Percentiles rank a stretch among this genome's conserved stretches.
These are phyloP conservation scores for Diadegma fenestrale DNA, from an alignment of 2,888 invertebrate species.

Conservation along the genomic window DNA sequence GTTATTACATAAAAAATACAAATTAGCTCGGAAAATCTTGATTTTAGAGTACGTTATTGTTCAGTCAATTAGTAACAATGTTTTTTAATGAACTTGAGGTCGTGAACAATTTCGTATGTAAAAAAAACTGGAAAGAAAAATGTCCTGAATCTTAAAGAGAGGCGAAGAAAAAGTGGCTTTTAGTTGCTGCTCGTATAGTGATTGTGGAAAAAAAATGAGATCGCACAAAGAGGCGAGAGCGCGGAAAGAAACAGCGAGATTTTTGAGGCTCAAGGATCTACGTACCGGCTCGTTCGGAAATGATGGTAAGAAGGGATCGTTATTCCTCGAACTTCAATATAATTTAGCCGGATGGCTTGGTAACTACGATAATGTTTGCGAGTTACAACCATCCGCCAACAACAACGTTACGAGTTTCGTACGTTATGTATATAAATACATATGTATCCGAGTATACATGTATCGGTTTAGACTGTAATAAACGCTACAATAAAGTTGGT, in stretches of 20 bases:
- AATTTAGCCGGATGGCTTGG: constrained; percentile 52
- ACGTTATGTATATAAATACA: constrained; percentile 14
- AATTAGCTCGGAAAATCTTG: no score
- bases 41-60: no score
- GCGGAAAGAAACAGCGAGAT: constrained; percentile 2
- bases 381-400: constrained; percentile 53
- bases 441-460: not conserved
- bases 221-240: constrained; percentile 20
- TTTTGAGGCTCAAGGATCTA: not conserved
- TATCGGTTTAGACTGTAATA: not conserved
- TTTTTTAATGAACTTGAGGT: no score
- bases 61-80: no score
- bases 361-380: constrained; percentile 45
- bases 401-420: constrained; percentile 59
- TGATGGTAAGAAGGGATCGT: constrained; percentile 55
- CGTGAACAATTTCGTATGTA: no score
- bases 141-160: no score
- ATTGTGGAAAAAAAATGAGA: constrained; percentile 31
- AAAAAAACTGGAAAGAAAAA: no score
- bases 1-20: no score
- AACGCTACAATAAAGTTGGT: constrained; percentile 30
- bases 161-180: no score
- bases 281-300: constrained; percentile 47
- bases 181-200: no score
- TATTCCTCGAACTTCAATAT: constrained; percentile 69